Base-by-base conservation (phyloP, 2,797 vertebrate genomes). In the Gambusia yucatana region DNA sequence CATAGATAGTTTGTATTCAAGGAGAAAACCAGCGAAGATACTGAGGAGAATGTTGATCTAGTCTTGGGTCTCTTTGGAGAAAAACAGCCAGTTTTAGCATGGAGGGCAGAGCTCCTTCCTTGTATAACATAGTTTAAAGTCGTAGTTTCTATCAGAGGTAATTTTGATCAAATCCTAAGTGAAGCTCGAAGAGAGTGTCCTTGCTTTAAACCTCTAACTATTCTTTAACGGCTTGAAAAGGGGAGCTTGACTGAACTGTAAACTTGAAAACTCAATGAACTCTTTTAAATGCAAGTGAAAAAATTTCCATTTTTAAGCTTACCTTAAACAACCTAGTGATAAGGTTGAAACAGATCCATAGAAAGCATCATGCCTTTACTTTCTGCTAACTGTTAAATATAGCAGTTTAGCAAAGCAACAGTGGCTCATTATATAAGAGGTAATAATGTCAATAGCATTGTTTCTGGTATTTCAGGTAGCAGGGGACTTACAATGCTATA, bases 231-330 rank as follows among this genome's bases (percentile, higher is more conserved):
- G 39, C 52, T 80, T 44, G 10, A 33, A 77, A 36, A 77, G 69
- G 71, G 70, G 41, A 44, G 16, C 57, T 55, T 70, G 47, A 80
- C 71, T 50, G 80, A 77, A 82, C 72, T 50, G 22, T 77, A 84
- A 81, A 61, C 59, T 30, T 20, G 17, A 61, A 41, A 73, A 77
- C 30, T 73, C 75, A 73, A 73, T 16, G 65, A 22, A 9, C 33
- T 79, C 36, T 67, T 84, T 75, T 65, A 75, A 50, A 36, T 63
- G 75, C 83, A 47, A 69, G 52, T 74, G 9, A 82, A 84, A 84
- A 76, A 72, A 30, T 33, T 81, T 78, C 76, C 28, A 82, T 70
- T 75, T 30, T 75, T n/a, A 76, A 33, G 55, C 82, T 82, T 80
- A 73, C 30, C 43, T 86, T 59, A 70, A 46, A 72, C 2, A 5